Base-by-base conservation (phyloP, 2,113 vertebrate genomes). In the Rhodinocichla rosea region DNA sequence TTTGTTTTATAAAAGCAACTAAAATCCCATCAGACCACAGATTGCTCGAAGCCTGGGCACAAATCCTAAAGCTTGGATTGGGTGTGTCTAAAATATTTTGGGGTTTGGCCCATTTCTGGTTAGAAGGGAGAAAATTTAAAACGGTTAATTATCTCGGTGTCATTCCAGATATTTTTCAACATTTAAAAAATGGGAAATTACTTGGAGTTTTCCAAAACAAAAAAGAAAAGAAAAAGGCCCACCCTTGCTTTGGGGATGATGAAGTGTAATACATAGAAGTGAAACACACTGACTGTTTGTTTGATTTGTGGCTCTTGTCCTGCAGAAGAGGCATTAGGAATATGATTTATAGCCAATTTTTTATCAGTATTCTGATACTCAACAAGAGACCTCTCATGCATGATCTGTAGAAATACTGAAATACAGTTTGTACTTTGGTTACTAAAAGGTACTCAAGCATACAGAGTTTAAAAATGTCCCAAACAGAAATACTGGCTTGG, bases 1-100 rank as follows among this genome's bases (percentile, higher is more conserved):
- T 92, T 94, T 96, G 64, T 92, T 97, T 96, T 92, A 88, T 23
- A 92, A 90, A 96, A 95, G 32, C 92, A 89, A 90, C 85, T 86
- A 63, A 92, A 96, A 96, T 96, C 90, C 73, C 96, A 91, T 60
- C 50, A 94, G 87, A 90, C 40, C 76, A 71, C 63, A 90, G 85
- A 86, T 53, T 83, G 18, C 74, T 92, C 77, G 67, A 42, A 94
- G 70, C 19, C 74, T 70, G 84, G 95, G 83, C 92, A 97, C 15
- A 94, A 92, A 83, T 94, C 80, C 83, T 92, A 92, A 86, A 83
- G 67, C 35, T 92, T 77, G 78, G 55, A 75, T 84, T 3, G 92
- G 95, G 96, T 84, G 96, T 95, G 96, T 93, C 93, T 89, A 63
- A 89, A 93, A 90, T 74, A 83, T 88, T 75, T 90, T 78, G n/a